phyloP scores from a whole-genome alignment of 2,113 vertebrate genomes.

The Haplochromis burtoni region DNA sequence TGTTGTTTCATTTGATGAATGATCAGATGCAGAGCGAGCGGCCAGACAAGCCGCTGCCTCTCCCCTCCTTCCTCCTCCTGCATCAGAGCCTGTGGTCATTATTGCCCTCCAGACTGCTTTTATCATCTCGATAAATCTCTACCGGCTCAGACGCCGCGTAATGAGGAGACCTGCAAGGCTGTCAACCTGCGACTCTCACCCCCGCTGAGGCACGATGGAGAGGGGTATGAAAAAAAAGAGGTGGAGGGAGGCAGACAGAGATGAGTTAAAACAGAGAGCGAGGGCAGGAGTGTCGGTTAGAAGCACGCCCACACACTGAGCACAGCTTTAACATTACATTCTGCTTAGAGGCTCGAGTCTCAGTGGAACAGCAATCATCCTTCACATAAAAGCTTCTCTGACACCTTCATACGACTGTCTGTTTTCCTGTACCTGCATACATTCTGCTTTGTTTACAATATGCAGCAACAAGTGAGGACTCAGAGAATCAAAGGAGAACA shows the following conservation, averaged over 20 bases:
- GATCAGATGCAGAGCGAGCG: not conserved
- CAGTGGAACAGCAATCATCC: not conserved
- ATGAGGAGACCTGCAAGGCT: conserved; percentile 52
- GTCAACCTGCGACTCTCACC: conserved; percentile 45
- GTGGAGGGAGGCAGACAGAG: not conserved
- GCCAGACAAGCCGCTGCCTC: not conserved
- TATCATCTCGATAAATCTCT: conserved; percentile 66
- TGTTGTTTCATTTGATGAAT: not conserved
- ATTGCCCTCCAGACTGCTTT: conserved; percentile 61
- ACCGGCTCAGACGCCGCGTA: conserved; percentile 47
- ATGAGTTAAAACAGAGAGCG: not conserved
- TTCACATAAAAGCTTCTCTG: not conserved
- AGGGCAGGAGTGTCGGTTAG: not conserved
- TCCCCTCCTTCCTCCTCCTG: not conserved
- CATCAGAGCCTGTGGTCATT: conserved; percentile 45
- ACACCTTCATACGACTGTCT: not conserved
- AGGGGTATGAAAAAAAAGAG: not conserved
- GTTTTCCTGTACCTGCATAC: not conserved
- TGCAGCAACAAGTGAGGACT: not conserved
- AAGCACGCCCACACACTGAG: not conserved
- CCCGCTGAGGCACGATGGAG: not conserved
- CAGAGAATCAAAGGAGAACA: not conserved
- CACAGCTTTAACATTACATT: not conserved
- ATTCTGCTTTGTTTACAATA: not conserved
- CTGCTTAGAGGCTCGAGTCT: not conserved